phyloP scores from a whole-genome alignment of 2,113 vertebrate genomes.

The Lamprotornis superbus region DNA sequence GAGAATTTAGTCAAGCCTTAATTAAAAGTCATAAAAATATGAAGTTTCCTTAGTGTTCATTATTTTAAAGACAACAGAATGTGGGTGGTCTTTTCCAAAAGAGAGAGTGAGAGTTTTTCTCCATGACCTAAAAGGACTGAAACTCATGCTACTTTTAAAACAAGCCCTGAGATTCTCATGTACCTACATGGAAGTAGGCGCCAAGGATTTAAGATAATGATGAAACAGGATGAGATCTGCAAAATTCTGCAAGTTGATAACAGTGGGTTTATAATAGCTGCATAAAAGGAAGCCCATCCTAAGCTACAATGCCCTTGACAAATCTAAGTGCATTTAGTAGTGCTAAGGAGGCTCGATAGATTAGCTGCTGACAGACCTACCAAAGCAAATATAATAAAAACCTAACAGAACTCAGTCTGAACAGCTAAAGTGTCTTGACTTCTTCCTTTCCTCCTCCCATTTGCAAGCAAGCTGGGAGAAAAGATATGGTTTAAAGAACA shows the following conservation, averaged over 20 bases:
- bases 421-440: not conserved
- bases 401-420: not conserved
- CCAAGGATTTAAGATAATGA: not conserved
- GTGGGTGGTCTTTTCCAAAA: not conserved
- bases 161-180: not conserved
- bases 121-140: not conserved
- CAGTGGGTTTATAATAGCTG: not conserved
- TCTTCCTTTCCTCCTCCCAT: not conserved
- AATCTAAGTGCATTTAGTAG: not conserved
- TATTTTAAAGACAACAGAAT: not conserved
- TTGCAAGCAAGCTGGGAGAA: not conserved
- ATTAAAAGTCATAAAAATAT: not conserved
- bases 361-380: not conserved
- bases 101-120: not conserved
- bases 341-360: not conserved
- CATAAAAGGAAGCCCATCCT: not conserved
- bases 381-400: slow-evolving; percentile 5
- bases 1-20: not conserved
- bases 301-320: slow-evolving; percentile 5
- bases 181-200: not conserved
- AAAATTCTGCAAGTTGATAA: not conserved
- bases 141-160: not conserved
- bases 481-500: not conserved
- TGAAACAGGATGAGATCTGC: not conserved
- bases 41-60: not conserved